Percentiles rank a stretch among this genome's conserved stretches.
Evolutionary conservation across 2,113 vertebrate genomes (phyloP).

Genomic region (Archocentrus centrarchus): DNA sequence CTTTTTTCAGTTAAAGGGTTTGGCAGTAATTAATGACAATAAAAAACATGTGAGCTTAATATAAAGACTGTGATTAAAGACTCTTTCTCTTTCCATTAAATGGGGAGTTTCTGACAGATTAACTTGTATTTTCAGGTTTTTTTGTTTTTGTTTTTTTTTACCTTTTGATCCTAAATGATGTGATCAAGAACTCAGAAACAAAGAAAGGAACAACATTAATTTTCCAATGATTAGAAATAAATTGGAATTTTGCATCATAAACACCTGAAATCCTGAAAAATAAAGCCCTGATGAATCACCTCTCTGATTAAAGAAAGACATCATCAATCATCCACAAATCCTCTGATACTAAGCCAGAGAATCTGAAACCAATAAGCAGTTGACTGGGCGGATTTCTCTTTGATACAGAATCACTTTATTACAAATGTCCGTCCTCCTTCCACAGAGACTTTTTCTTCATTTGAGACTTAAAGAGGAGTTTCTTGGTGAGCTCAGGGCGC

Average conservation of each 20-base stretch:
- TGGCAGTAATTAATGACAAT: neutral
- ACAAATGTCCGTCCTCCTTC: conserved; percentile 29
- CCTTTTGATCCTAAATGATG: conserved; percentile 34
- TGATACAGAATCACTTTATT: conserved; percentile 60
- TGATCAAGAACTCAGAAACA: conserved; percentile 24
- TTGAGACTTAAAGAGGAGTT: conserved; percentile 31
- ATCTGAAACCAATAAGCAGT: conserved; percentile 60
- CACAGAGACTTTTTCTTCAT: conserved; percentile 11
- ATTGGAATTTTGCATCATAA: conserved; percentile 28
- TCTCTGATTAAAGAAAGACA: conserved; percentile 66
- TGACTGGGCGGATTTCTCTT: conserved; percentile 30
- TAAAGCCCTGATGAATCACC: conserved; percentile 55
- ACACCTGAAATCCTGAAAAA: conserved; percentile 44
- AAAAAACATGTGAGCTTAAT: neutral
- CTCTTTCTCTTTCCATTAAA: neutral
- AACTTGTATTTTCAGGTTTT: neutral
- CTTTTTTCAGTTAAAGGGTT: neutral
- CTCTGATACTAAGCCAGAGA: neutral
- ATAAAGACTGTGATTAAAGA: neutral
- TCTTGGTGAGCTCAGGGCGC: conserved; percentile 16
- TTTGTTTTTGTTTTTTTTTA: neutral
- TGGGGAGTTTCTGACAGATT: neutral
- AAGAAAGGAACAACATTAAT: conserved; percentile 24
- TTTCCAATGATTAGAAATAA: conserved; percentile 43
- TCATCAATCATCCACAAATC: conserved; percentile 60